Base-by-base conservation (phyloP, 1,140 invertebrate species). In the Drosophila sucinea region DNA sequence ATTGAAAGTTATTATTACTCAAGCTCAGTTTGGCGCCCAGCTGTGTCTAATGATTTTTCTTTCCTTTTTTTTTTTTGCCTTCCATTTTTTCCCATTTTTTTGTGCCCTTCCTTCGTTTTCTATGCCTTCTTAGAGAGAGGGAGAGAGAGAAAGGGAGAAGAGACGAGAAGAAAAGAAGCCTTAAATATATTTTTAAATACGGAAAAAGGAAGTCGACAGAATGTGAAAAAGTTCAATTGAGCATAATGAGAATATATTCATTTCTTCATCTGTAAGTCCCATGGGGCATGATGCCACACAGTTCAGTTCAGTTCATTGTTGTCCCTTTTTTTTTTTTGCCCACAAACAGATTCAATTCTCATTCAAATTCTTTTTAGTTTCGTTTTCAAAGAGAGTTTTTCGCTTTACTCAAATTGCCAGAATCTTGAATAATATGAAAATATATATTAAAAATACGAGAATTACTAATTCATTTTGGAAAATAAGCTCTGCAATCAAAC, bases 1-100 rank as follows among this genome's bases (percentile, higher is more conserved):
- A 51, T 51, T 51, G 44, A 51, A 51, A 51, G 44, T 51, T 51
- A 51, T 51, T 51, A 51, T 51, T 51, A 51, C 44, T 51, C 44
- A 51, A 51, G 25, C 44, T 51, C 44, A 51, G 44, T 51, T 51
- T 51, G 44, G 44, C 44, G 44, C 44, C 44, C 44, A 51, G 44
- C 44, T 51, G 44, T 51, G 44, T 51, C 44, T 51, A 51, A 51
- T 51, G 44, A 51, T 51, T 51, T 51, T 51, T 51, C 44, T 51
- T 51, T 51, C 23, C 23, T 27, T 27, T 25, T 25, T 8, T 51
- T 51, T 51, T 47, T 8, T 17, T 23, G 23, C 6, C 23, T 51
- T 51, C 7, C 7, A 10, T 5, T 47, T 47, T 8, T 23, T 47
- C 35, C 10, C 10, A 38, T 38, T 38, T 38, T 11, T 17, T 17